phyloP scores from a whole-genome alignment of 2,113 vertebrate species.

The Seriola rivoliana region DNA sequence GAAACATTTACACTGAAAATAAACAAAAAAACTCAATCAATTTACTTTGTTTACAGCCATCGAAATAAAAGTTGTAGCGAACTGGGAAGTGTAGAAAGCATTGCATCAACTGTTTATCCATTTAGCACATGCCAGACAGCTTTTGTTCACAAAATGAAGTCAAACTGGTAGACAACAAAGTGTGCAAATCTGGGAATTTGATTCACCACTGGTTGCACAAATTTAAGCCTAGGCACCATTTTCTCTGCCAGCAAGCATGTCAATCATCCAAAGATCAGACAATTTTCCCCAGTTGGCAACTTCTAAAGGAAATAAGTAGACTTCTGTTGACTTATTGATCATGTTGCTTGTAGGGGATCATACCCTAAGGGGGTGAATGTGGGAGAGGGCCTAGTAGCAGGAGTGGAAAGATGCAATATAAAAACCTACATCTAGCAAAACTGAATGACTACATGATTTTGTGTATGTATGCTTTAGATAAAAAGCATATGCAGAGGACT shows the following conservation, averaged over 20 bases:
- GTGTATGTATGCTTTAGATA: background rate
- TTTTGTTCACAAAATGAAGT: conserved; percentile 15
- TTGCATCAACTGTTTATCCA: conserved; percentile 1
- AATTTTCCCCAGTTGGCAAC: background rate
- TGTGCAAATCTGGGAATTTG: background rate
- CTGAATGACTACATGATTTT: background rate
- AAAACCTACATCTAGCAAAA: background rate
- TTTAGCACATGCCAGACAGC: conserved; percentile 12
- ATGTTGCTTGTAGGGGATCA: background rate
- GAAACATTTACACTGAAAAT: conserved; percentile 11
- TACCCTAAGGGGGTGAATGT: background rate
- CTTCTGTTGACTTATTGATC: conserved; percentile 3
- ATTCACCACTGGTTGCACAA: background rate
- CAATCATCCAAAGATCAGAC: background rate
- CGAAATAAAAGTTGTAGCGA: conserved; percentile 13
- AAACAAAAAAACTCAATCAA: conserved; percentile 25
- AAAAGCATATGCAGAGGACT: background rate
- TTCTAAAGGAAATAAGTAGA: conserved; percentile 8
- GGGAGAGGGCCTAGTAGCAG: background rate
- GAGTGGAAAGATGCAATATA: background rate
- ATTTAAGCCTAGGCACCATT: background rate
- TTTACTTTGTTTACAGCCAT: conserved; percentile 15
- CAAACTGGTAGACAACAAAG: conserved; percentile 1
- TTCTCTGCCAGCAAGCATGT: conserved; percentile 8
- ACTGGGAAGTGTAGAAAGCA: background rate